These are phyloP conservation scores for Telmatochromis sp. DNA, from an alignment of 2,113 vertebrate species.

Conservation along the genomic window DNA sequence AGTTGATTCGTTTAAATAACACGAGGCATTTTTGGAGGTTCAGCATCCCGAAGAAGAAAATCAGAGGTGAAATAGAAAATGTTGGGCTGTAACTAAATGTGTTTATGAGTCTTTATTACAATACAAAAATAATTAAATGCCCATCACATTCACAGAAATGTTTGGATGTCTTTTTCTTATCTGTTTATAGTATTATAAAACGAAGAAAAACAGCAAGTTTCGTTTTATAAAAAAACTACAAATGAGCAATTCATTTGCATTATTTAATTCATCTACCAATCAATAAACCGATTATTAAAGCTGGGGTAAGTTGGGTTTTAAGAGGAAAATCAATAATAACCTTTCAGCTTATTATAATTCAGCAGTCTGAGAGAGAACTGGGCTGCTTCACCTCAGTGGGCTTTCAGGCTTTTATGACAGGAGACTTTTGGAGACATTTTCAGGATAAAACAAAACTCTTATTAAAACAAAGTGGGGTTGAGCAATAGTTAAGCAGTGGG, in stretches of 20 bases:
- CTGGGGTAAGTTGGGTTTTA: background rate
- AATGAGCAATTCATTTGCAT: background rate
- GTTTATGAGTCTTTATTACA: background rate
- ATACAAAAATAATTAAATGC: background rate
- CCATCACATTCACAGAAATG: background rate
- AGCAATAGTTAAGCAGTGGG: background rate
- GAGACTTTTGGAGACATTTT: background rate
- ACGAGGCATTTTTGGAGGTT: background rate
- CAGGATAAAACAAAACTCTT: background rate
- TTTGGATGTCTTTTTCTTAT: background rate
- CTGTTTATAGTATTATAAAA: background rate
- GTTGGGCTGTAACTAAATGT: background rate
- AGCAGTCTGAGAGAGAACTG: background rate
- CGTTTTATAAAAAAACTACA: background rate
- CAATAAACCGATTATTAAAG: background rate
- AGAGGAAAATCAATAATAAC: background rate
- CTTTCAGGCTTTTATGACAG: background rate
- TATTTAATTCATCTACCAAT: background rate
- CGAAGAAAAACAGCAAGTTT: background rate
- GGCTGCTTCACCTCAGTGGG: background rate
- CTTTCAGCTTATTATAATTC: background rate
- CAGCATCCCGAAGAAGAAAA: accelerated
- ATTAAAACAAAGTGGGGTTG: background rate
- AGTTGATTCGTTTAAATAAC: background rate
- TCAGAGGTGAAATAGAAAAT: background rate